Conservation (phyloP, 2,113 vertebrate genomes). For the Hypanus sabinus region DNA sequence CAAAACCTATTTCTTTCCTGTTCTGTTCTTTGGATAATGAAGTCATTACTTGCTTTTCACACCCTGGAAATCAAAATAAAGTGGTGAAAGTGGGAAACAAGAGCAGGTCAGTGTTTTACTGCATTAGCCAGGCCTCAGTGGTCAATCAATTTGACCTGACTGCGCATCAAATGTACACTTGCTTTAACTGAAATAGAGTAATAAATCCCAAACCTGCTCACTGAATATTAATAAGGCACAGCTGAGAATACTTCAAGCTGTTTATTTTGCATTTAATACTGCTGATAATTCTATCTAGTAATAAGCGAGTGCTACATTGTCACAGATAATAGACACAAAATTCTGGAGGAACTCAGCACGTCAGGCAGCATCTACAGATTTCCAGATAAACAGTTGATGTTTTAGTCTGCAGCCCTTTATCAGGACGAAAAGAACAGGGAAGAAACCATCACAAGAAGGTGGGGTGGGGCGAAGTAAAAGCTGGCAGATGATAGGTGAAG, state of each 20-base stretch:
- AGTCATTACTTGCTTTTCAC: background rate
- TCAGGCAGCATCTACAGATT: too few species aligned
- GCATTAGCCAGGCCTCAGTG: background rate
- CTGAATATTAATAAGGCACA: background rate
- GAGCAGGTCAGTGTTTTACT: background rate
- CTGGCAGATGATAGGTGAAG: too few species aligned
- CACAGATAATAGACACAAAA: too few species aligned
- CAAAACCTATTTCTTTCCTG: background rate
- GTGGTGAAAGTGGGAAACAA: background rate
- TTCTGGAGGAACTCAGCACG: too few species aligned
- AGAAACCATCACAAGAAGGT: too few species aligned
- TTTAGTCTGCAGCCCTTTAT: too few species aligned
- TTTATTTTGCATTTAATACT: background rate
- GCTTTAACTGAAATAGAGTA: background rate
- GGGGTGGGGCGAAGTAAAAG: too few species aligned
- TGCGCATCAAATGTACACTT: background rate
- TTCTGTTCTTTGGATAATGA: background rate
- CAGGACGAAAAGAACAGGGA: too few species aligned
- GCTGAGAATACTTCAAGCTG: background rate
- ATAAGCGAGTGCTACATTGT: background rate
- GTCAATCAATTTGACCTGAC: background rate
- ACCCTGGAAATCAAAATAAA: background rate
- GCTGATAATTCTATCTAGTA: background rate
- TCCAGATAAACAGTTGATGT: too few species aligned
- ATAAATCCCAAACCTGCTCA: background rate